phyloP scores from a whole-genome alignment of 2,888 invertebrate genomes.

The Cepaea hortensis region DNA sequence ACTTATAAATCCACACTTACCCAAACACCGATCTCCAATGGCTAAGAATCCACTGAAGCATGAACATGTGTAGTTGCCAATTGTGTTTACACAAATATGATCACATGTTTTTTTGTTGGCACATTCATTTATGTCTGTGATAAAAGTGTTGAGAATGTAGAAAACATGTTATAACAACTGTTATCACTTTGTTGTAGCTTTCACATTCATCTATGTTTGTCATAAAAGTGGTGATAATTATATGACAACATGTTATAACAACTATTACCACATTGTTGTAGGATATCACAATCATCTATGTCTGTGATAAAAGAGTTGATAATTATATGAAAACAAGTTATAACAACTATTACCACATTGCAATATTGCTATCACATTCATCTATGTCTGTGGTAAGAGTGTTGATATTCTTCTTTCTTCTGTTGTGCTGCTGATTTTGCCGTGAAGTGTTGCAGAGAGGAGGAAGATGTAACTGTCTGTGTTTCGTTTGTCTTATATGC shows the following conservation, averaged over 20 bases:
- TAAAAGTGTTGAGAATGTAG: neutral
- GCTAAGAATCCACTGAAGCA: slow-evolving; percentile 47
- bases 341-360: neutral
- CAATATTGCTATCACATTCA: slow-evolving; percentile 21
- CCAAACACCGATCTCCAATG: slow-evolving; percentile 43
- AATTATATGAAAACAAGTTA: too few species aligned
- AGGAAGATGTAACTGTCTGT: too few species aligned
- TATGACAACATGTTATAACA: slow-evolving; percentile 24
- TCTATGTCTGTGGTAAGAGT: slow-evolving; percentile 32
- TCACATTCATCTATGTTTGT: neutral
- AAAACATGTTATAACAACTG: neutral
- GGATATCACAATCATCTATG: slow-evolving; percentile 40
- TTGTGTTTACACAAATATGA: slow-evolving; percentile 50
- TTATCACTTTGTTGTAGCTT: neutral
- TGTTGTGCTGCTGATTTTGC: too few species aligned
- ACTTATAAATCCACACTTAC: slow-evolving; percentile 25
- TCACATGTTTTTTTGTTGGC: slow-evolving; percentile 34
- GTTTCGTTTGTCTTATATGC: too few species aligned
- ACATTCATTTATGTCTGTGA: slow-evolving; percentile 46
- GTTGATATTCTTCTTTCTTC: too few species aligned
- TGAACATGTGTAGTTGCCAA: slow-evolving; percentile 50
- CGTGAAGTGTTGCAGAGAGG: too few species aligned
- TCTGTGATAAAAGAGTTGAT: slow-evolving; percentile 1
- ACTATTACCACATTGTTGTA: slow-evolving; percentile 43
- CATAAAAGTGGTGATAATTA: neutral